phyloP scores from a whole-genome alignment of 2,888 invertebrate genomes.

The Polyommatus iphigenia region DNA sequence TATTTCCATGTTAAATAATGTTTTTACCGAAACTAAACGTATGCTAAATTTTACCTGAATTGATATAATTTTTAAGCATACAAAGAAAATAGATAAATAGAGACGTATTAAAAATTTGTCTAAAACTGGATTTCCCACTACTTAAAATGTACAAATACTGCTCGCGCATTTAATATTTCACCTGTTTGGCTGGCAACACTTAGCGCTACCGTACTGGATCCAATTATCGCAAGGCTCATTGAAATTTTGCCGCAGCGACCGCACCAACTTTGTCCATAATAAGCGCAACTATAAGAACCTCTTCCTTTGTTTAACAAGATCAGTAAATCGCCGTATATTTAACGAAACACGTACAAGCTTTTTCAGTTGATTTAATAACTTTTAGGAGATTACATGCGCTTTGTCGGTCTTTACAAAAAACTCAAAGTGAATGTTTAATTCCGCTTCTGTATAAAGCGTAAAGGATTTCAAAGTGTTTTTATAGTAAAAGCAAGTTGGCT shows the following conservation, averaged over 20 bases:
- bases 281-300: conserved; percentile 40
- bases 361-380: conserved; percentile 18
- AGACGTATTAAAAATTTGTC: no score
- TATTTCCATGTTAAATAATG: no score
- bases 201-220: conserved; percentile 37
- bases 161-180: conserved; percentile 24
- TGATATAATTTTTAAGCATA: no score
- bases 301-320: conserved; percentile 37
- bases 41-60: no score
- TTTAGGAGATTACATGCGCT: conserved; percentile 24
- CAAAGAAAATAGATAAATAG: no score
- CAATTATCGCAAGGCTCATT: conserved; percentile 43
- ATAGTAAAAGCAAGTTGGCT: background rate
- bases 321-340: conserved; percentile 25
- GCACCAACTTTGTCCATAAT: conserved; percentile 40
- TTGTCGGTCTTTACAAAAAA: conserved; percentile 15
- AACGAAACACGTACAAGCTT: conserved; percentile 20
- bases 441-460: background rate
- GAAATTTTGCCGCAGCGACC: conserved; percentile 43
- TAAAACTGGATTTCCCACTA: no score
- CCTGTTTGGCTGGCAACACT: conserved; percentile 31
- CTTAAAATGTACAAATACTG: background rate
- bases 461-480: background rate
- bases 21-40: no score
- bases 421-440: background rate